phyloP scores from a whole-genome alignment of 1,140 invertebrate species.

The Panagrolaimus sp. region DNA sequence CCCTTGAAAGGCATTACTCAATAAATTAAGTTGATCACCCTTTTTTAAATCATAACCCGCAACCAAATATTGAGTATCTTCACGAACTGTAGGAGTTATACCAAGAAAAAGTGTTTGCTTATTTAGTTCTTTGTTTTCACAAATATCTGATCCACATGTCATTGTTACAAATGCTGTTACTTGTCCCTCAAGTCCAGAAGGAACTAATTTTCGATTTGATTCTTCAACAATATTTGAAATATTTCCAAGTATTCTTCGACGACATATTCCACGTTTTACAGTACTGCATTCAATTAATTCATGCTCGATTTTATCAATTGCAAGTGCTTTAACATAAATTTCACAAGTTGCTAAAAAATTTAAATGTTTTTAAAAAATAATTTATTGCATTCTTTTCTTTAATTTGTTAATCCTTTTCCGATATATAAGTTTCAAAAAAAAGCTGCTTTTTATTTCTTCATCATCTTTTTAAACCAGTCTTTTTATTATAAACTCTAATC shows the following conservation, averaged over 20 bases:
- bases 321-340: neutral
- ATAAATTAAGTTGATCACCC: neutral
- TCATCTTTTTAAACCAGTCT: too few relatives aligned
- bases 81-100: neutral
- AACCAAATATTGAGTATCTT: slow-evolving; percentile 1
- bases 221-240: neutral
- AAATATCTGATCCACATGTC: slow-evolving; percentile 1
- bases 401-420: neutral
- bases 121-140: neutral
- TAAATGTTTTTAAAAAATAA: neutral
- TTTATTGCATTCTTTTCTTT: neutral
- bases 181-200: neutral
- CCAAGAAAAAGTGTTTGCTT: slow-evolving; percentile 1
- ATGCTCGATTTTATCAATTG: neutral
- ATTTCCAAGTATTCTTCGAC: neutral
- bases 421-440: neutral
- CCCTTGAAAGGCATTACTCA: neutral
- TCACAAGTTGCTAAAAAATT: neutral
- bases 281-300: slow-evolving; percentile 6
- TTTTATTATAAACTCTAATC: too few relatives aligned
- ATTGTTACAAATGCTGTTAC: slow-evolving; percentile 4
- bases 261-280: neutral
- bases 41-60: slow-evolving; percentile 4
- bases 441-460: too few relatives aligned
- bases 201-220: slow-evolving; percentile 5